Base-by-base conservation (phyloP, 1,140 invertebrate genomes). In the Brachionus koreanus region DNA sequence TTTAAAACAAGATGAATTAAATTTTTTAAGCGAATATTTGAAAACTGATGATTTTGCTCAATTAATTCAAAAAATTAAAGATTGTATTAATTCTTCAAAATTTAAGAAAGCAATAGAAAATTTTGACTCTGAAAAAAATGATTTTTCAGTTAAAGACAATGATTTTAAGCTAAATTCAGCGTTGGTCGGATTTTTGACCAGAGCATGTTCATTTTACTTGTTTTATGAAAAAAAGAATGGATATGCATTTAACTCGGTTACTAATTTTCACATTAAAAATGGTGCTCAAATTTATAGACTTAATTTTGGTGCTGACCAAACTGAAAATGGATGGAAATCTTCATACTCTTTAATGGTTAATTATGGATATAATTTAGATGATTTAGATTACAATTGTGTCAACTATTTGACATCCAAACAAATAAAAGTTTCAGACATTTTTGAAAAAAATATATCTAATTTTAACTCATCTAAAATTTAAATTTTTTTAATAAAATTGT, bases 261-360 rank as follows among this genome's bases (percentile, higher is more conserved):
- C 92, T 25, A 92, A 93, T 88, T 93, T 93, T 86, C 93, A 93
- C 88, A 87, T 93, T 43, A 90, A 91, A 79, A 94, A 94, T 87
- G 93, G 93, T 83, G 93, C 93, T 33, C 90, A 92, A n/a, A 90
- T 94, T 88, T 93, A 92, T 92, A 88, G 93, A 84, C 86, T 94
- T 77, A 94, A 94, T 86, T 94, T 92, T 92, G 86, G 91, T 84
- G 92, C 91, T 23, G 93, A 94, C 88, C 87, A 88, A 37, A 91
- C 92, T 5, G 90, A 91, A 2, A 87, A 92, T 83, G 93, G 93
- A 63, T 85, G 93, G 5, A 89, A 87, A 25, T 91, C 92, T 84
- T 93, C 92, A 49, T 93, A 91, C 88, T 92, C 92, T 12, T 90
- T 94, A 61, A 94, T 94, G 93, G 92, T 93, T 2, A 94, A 94